Base-by-base conservation (phyloP, 2,113 vertebrate species). In the Actenoides lindsayi region DNA sequence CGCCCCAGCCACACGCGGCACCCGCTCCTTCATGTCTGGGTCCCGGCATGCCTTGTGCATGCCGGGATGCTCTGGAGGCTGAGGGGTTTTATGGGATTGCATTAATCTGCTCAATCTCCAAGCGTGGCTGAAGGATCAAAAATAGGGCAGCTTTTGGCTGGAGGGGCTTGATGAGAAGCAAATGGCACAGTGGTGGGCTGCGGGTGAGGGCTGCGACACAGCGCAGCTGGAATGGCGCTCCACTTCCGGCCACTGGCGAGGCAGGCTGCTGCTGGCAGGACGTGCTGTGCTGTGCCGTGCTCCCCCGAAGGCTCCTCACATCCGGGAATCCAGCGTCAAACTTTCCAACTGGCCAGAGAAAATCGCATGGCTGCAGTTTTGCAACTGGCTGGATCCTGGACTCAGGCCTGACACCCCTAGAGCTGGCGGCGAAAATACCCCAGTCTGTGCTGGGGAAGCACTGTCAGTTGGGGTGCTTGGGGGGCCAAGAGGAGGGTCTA, bases 251-350 rank as follows among this genome's bases (percentile, higher is more conserved):
- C 56, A 12, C 16, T 0, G 1, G 18, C 5, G 11, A 93, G 89
- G 83, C 83, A 68, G 62, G 65, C 67, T 85, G 75, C 83, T 93
- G 89, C 83, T 2, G 23, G 50, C 4, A 3, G 83, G 73, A 93
- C 13, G 35, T 17, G 35, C 44, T 17, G 3, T 25, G 64, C 85
- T 23, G 18, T 63, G 53, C 78, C 0, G 10, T 5, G 10, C 73
- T 94, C 77, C 95, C 96, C 84, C 13, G 3, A 93, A 94, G 65
- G 95, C 92, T 97, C 92, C 96, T 94, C 95, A 81, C 84, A 94
- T 95, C 86, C 7, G 77, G 93, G 95, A 96, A 94, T 93, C 95
- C 6, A 0, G 51, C 5, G 70, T 95, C 92, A 96, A 93, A 96
- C 74, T 97, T 97, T 96, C 93, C 95, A 97, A 41, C 62, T 50